A percentile compares a stretch with the other conserved stretches of the same genome.
Evolutionary conservation across 2,888 invertebrate species (phyloP).

Genomic region (Labia minor): DNA sequence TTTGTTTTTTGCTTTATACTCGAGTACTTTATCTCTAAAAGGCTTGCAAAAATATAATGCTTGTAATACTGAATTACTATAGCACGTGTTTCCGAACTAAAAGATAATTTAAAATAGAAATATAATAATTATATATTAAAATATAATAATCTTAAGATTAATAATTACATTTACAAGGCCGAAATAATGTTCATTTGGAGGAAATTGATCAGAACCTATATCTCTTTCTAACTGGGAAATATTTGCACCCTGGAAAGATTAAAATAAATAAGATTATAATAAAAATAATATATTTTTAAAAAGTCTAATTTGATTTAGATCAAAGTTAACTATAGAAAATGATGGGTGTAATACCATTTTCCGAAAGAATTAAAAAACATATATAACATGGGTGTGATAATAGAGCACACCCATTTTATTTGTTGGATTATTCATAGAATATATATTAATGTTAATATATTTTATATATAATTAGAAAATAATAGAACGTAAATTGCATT

Average conservation of each 20-base stretch:
- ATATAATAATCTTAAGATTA: neutral
- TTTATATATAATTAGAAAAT: no score
- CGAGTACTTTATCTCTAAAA: constrained; percentile 95
- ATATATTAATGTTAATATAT: no score
- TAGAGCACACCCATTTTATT: neutral
- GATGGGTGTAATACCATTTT: neutral
- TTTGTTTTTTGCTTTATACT: constrained; percentile 94
- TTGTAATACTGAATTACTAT: constrained; percentile 98
- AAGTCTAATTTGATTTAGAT: neutral
- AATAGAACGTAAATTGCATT: no score
- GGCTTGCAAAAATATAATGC: constrained; percentile 99
- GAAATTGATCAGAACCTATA: constrained; percentile 96
- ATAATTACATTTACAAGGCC: constrained; percentile 93
- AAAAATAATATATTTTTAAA: neutral
- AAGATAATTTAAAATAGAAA: constrained; percentile 33
- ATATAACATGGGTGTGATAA: neutral
- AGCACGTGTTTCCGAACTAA: constrained; percentile 99
- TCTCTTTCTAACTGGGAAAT: constrained; percentile 98
- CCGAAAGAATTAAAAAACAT: neutral
- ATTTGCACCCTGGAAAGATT: constrained; percentile 80
- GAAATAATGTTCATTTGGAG: constrained; percentile 98
- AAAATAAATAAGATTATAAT: neutral
- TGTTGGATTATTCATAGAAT: neutral
- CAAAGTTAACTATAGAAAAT: no score
- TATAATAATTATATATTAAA: constrained; percentile 19